Percentiles rank a stretch among this genome's conserved stretches.
Conservation (phyloP, 2,113 vertebrate genomes). For the Ia io region DNA sequence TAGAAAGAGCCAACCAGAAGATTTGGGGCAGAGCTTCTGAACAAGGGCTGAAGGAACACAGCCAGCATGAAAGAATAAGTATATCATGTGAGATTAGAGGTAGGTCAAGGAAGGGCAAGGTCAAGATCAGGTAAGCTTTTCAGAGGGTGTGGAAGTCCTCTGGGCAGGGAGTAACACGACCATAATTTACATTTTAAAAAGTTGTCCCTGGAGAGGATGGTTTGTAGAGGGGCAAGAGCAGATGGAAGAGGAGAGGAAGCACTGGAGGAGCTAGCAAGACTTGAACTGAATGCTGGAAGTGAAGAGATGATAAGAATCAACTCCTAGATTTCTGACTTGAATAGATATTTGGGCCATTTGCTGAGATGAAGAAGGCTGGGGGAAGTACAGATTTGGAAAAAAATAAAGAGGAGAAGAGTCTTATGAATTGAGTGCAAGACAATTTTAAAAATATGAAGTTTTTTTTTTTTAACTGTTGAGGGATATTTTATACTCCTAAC, state of each 20-base stretch:
- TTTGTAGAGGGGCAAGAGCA: not conserved
- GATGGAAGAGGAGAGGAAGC: not conserved
- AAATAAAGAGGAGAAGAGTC: not conserved
- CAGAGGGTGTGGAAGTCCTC: not conserved
- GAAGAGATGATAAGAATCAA: too few relatives aligned
- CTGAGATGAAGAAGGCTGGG: not conserved
- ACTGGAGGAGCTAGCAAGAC: not conserved
- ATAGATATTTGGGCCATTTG: not conserved
- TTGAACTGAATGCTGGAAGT: not conserved
- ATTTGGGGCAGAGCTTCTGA: not conserved
- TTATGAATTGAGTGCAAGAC: not conserved
- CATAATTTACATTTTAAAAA: not conserved
- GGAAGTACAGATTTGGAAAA: not conserved
- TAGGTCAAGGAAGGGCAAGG: not conserved
- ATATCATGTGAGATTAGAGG: not conserved
- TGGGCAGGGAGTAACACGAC: accelerated
- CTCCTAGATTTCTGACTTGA: not conserved
- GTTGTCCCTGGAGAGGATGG: not conserved
- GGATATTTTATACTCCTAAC: not conserved
- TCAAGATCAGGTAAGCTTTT: not conserved
- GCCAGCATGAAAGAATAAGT: not conserved
- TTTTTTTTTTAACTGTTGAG: not conserved
- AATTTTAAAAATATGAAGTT: not conserved
- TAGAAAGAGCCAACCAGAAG: not conserved
- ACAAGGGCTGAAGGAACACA: not conserved